These are phyloP conservation scores for Platichthys stellatus DNA, from an alignment of 2,113 vertebrate genomes.

Conservation along the genomic window DNA sequence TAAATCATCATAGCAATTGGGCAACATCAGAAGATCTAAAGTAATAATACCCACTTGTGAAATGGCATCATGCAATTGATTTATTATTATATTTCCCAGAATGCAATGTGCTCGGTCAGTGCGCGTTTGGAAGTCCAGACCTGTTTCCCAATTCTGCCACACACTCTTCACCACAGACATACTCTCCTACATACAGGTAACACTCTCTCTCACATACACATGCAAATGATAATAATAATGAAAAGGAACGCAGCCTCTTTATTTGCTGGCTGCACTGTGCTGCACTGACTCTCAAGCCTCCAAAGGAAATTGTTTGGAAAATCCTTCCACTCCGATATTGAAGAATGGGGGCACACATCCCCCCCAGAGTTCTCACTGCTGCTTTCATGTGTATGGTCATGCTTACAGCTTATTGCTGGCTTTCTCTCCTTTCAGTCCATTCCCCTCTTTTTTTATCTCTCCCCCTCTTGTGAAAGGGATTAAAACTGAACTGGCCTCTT, in stretches of 20 bases:
- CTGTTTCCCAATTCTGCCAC: slow-evolving; percentile 86
- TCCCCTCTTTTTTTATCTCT: slow-evolving; percentile 57
- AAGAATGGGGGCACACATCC: slow-evolving; percentile 28
- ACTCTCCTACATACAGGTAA: slow-evolving; percentile 88
- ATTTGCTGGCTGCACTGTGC: slow-evolving; percentile 39
- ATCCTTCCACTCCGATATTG: slow-evolving; percentile 37
- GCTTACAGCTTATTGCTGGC: slow-evolving; percentile 69
- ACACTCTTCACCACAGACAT: slow-evolving; percentile 90
- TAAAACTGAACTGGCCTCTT: slow-evolving; percentile 67
- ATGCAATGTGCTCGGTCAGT: slow-evolving; percentile 81
- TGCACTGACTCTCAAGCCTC: slow-evolving; percentile 38
- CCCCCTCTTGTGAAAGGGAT: slow-evolving; percentile 66
- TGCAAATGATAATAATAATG: not conserved
- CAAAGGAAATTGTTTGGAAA: slow-evolving; percentile 31
- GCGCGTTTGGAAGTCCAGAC: slow-evolving; percentile 81
- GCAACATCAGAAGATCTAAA: not conserved
- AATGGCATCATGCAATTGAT: slow-evolving; percentile 50
- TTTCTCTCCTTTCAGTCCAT: slow-evolving; percentile 57
- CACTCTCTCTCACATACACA: slow-evolving; percentile 20
- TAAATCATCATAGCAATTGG: not conserved
- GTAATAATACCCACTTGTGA: not conserved
- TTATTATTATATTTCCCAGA: slow-evolving; percentile 83
- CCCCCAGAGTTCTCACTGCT: slow-evolving; percentile 32
- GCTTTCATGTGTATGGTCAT: slow-evolving; percentile 52
- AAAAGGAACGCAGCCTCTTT: slow-evolving; percentile 8